Conservation (phyloP, 2,888 invertebrate species). For the Calameuta filiformis region DNA sequence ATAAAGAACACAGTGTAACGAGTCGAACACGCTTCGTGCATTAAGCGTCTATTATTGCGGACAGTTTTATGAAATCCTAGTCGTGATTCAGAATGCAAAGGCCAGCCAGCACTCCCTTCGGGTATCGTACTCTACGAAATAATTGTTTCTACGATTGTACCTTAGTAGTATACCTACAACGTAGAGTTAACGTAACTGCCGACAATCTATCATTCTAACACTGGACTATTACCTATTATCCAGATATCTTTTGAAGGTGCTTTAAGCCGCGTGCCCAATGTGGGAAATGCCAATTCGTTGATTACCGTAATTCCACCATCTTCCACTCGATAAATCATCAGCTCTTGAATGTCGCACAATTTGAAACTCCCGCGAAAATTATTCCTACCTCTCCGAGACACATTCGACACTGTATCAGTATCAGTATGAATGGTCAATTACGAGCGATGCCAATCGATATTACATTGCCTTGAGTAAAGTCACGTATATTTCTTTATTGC, state of each 20-base stretch:
- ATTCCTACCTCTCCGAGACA: background rate
- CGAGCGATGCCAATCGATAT: background rate
- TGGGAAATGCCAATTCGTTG: conserved; percentile 11
- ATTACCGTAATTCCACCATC: background rate
- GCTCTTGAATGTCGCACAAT: background rate
- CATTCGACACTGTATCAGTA: background rate
- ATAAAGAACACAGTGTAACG: conserved; percentile 8
- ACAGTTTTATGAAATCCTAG: conserved; percentile 34
- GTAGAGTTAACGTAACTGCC: background rate
- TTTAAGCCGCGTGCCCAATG: background rate
- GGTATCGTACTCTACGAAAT: conserved; percentile 3
- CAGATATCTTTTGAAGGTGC: background rate
- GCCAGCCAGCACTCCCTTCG: conserved; percentile 1
- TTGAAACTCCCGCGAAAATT: background rate
- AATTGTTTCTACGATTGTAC: conserved; percentile 9
- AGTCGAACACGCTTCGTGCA: conserved; percentile 38
- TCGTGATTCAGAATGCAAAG: conserved; percentile 26
- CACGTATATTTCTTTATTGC: background rate
- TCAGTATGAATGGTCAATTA: background rate
- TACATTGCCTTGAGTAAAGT: no score
- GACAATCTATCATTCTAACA: conserved; percentile 8
- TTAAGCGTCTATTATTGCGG: conserved; percentile 37
- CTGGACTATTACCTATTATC: conserved; percentile 3
- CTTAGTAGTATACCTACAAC: background rate
- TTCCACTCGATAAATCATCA: background rate